Conservation (phyloP, 2,888 invertebrate species). For the Drosophila incognita region DNA sequence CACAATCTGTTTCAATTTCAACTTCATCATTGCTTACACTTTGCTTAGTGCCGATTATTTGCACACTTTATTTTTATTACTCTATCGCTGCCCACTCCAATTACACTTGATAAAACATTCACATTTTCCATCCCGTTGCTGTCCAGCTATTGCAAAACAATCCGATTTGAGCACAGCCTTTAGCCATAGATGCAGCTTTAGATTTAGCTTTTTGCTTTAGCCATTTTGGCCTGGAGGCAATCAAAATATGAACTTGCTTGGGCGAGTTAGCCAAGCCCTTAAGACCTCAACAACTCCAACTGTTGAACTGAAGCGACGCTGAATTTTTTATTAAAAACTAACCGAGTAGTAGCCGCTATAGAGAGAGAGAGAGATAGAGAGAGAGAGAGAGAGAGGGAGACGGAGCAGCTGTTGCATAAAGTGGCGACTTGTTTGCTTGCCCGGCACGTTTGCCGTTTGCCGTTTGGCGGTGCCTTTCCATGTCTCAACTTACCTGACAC, state of each 20-base stretch:
- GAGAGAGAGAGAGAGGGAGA: neutral
- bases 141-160: slow-evolving; percentile 40
- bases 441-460: slow-evolving; percentile 60
- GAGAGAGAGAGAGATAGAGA: neutral
- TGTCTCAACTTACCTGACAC: slow-evolving; percentile 88
- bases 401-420: slow-evolving; percentile 67
- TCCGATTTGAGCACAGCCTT: slow-evolving; percentile 20
- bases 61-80: neutral
- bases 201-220: slow-evolving; percentile 1
- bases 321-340: slow-evolving; percentile 51
- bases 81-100: slow-evolving; percentile 11
- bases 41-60: neutral
- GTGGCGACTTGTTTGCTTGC: slow-evolving; percentile 50
- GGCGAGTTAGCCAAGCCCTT: slow-evolving; percentile 5
- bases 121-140: slow-evolving; percentile 22
- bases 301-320: slow-evolving; percentile 37
- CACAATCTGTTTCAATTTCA: neutral
- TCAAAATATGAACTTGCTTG: slow-evolving; percentile 52
- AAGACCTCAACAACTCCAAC: slow-evolving; percentile 22
- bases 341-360: neutral
- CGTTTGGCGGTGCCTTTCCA: slow-evolving; percentile 47
- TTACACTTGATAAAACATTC: slow-evolving; percentile 20
- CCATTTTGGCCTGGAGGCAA: slow-evolving; percentile 52
- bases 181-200: neutral
- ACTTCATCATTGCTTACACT: neutral